Evolutionary conservation across 2,888 invertebrate species (phyloP), one percentile per base, ranked within the genome.

Genomic region (Yponomeuta malinellus): DNA sequence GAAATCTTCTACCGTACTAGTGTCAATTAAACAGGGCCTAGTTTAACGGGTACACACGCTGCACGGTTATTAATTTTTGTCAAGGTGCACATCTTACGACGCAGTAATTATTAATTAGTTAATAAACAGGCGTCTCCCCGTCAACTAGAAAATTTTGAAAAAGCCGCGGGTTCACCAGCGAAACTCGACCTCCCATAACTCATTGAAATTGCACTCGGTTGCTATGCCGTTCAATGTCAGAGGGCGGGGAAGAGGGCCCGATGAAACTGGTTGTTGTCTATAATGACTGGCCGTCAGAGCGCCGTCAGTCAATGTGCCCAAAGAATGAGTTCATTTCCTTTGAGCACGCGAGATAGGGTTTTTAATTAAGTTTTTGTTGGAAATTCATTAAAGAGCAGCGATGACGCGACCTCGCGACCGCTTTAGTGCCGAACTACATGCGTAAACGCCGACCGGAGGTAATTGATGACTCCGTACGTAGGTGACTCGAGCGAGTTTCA

Each of bases 321-420:
- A 87, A 88, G 90, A 90, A 92, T 90, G 91, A 90, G 91, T 91
- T 92, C 91, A 92, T 92, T 92, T 92, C 91, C 91, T 91, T 87
- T 87, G 87, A 88, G 86, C 89, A 87, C 85, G 86, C 84, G 85
- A 90, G 90, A 91, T 90, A 91, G 89, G 85, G 88, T 90, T 90
- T 92, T 92, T 91, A 92, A 92, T 92, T 92, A 92, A 90, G 90
- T 91, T 91, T 92, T 90, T 90, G 90, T 90, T 91, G 87, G 87
- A 90, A 92, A 89, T 87, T 89, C 90, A 91, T 91, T 90, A 90
- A 86, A 85, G 81, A 83, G 82, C 86, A 79, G 80, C 84, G 84
- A 84, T 83, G 84, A 79, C 81, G 65, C 43, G 83, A 79, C 80
- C 80, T 80, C 82, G 80, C 81, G 63, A 48, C 70, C 23, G 79